Base-by-base conservation (phyloP, 1,140 invertebrate genomes). In the Meloidogyne exigua region DNA sequence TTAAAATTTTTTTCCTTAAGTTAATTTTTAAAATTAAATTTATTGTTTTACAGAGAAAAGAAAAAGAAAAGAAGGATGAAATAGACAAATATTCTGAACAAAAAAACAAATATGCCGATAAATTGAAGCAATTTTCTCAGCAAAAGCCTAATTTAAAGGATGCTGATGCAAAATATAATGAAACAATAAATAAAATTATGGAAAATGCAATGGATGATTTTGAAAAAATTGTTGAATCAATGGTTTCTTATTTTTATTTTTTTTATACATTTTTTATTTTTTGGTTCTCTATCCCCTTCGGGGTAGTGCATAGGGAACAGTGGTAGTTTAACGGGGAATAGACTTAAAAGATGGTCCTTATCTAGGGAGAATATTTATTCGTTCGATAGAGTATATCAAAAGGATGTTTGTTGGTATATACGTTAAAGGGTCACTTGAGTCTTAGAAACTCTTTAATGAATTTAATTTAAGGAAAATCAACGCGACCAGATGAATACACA, bases 71-170 rank as follows among this genome's bases (percentile, higher is more conserved):
- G n/a, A 42, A 15, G 21, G 44, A 76, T 23, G 26, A 64, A 57
- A 36, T 76, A 36, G 23, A 76, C 4, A 21, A 26, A 15, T 28
- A 68, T 36, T 44, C n/a, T 28, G 23, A 63, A 26, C 18, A 75
- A 11, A 36, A 49, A 42, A 42, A 49, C 18, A 44, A 68, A 21
- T 44, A 15, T 21, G 15, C 28, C 5, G 21, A 28, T 23, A 65
- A 49, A 26, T 67, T 77, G 21, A 39, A 78, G 28, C 12, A 78
- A 39, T 67, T n/a, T 23, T 13, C 26, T 9, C 23, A 68, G 0
- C 63, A 75, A 11, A 81, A 74, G 68, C 79, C 82, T 11, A 70
- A 84, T 72, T 49, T 84, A 5, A 65, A 72, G 9, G 67, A 63
- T 18, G 83, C 68, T 10, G 32, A 70, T 32, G 62, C 36, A 15